These are phyloP conservation scores for Synergus itoensis DNA, from an alignment of 2,888 invertebrate species.

Conservation along the genomic window DNA sequence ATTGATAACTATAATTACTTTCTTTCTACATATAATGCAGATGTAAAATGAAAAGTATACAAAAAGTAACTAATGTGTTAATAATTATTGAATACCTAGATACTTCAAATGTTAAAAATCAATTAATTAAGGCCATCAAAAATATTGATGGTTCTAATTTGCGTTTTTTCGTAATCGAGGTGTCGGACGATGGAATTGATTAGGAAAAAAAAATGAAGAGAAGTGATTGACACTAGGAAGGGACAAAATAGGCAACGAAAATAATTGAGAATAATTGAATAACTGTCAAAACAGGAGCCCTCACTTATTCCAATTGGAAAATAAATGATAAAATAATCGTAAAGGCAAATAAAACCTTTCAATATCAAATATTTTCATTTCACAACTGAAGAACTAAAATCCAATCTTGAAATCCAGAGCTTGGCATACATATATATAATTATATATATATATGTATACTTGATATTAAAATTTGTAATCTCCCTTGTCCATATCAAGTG, in stretches of 20 bases:
- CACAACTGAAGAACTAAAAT: background rate
- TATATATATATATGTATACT: too few relatives aligned
- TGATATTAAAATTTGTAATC: too few relatives aligned
- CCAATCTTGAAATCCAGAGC: background rate
- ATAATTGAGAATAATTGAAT: conserved; percentile 9
- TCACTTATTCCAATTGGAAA: background rate
- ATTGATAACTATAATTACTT: background rate
- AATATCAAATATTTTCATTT: too few relatives aligned
- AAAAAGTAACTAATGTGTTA: background rate
- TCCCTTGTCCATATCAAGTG: background rate
- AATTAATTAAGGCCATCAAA: background rate
- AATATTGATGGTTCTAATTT: background rate
- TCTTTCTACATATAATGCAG: background rate
- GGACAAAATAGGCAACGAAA: background rate
- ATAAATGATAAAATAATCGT: background rate
- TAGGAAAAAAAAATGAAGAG: conserved; percentile 2
- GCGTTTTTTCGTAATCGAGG: too few relatives aligned
- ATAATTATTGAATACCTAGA: background rate
- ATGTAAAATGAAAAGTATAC: background rate
- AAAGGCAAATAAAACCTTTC: background rate
- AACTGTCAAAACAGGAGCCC: background rate
- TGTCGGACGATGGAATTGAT: too few relatives aligned
- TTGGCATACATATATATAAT: too few relatives aligned
- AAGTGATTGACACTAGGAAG: conserved; percentile 6
- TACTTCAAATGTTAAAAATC: background rate